These are phyloP conservation scores for Acanthiza pusilla DNA, from an alignment of 2,797 vertebrate species.

Conservation along the genomic window DNA sequence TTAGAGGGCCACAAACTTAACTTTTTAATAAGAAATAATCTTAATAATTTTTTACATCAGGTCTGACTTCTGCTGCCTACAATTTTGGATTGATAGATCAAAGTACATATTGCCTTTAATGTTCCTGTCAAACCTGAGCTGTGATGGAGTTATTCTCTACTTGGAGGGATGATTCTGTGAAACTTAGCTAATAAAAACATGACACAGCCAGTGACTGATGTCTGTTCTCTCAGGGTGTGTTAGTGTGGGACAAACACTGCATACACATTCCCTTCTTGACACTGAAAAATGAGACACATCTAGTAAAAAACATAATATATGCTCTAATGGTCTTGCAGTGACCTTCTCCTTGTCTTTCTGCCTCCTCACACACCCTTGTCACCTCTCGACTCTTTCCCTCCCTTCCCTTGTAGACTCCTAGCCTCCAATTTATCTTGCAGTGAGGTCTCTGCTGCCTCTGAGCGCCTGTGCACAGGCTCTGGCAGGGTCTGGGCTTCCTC, in stretches of 20 bases:
- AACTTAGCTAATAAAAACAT: conserved; percentile 28
- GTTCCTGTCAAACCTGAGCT: conserved; percentile 30
- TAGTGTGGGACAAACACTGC: background rate
- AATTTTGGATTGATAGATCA: background rate
- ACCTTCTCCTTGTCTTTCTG: background rate
- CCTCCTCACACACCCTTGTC: background rate
- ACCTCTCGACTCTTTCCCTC: background rate
- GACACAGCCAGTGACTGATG: background rate
- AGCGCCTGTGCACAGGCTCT: background rate
- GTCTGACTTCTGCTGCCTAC: background rate
- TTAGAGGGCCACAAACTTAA: background rate
- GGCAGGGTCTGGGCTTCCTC: background rate
- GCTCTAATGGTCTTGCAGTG: background rate
- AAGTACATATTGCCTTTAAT: conserved; percentile 16
- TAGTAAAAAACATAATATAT: background rate
- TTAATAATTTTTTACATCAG: background rate
- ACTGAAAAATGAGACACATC: background rate
- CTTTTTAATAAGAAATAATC: background rate
- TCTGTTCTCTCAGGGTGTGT: background rate
- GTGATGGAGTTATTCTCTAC: conserved; percentile 20
- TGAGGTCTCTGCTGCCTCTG: background rate
- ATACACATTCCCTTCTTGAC: background rate
- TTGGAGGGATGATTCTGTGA: background rate
- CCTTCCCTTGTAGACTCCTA: background rate
- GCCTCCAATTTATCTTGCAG: background rate